These are phyloP conservation scores for Blera fallax DNA, from an alignment of 2,888 invertebrate genomes.

Conservation along the genomic window DNA sequence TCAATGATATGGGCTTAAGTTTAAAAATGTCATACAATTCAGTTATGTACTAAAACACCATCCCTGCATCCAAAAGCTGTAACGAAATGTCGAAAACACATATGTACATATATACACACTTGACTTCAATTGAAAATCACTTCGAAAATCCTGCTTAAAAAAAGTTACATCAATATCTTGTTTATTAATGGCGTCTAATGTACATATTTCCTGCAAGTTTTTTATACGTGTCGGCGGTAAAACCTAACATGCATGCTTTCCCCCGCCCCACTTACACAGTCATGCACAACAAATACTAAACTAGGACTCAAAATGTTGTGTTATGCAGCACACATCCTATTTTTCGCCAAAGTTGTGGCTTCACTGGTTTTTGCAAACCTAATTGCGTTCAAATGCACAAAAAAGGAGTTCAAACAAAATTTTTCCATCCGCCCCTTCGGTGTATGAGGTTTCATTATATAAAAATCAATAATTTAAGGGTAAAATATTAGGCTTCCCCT, in stretches of 20 bases:
- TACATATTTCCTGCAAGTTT: slow-evolving; percentile 24
- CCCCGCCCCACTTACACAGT: neutral
- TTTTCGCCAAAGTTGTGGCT: slow-evolving; percentile 17
- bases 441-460: neutral
- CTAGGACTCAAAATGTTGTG: neutral
- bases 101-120: neutral
- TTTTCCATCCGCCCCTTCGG: neutral
- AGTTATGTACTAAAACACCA: too few relatives aligned
- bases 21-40: too few relatives aligned
- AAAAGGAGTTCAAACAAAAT: neutral
- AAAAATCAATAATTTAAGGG: slow-evolving; percentile 53
- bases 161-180: slow-evolving; percentile 35
- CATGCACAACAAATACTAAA: neutral
- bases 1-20: too few relatives aligned
- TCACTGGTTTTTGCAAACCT: slow-evolving; percentile 21
- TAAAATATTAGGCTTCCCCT: slow-evolving; percentile 1
- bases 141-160: neutral
- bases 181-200: slow-evolving; percentile 40
- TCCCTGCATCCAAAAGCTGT: neutral
- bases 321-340: neutral
- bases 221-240: slow-evolving; percentile 2
- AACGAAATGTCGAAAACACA: neutral
- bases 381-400: slow-evolving; percentile 34
- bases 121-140: slow-evolving; percentile 10
- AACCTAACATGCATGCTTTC: slow-evolving; percentile 6